Base-by-base conservation (phyloP, 2,888 invertebrate species). In the Spilosoma lubricipeda region DNA sequence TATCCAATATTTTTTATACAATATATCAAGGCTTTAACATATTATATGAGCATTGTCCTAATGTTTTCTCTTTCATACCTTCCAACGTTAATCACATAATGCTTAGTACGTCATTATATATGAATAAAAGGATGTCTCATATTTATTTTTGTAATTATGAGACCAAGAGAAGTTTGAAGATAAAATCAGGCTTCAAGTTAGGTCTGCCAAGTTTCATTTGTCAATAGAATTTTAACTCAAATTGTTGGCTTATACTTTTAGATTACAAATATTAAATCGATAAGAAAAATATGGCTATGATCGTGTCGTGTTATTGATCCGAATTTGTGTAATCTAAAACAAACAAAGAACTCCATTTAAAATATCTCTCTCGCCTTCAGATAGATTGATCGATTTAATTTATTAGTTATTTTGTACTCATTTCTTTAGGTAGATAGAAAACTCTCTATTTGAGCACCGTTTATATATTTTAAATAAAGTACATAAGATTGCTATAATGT, bases 11-110 rank as follows among this genome's bases (percentile, higher is more conserved):
- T 39, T 48, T 30, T 36, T 39, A 48, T 45, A 30, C 65, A 73
- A 69, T 56, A 69, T 64, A 52, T 65, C 64, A 73, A 64, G 64
- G 69, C 48, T 52, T 63, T 52, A 64, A 9, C 59, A 45, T 64
- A 67, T 67, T 48, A 33, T 33, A 67, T 48, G 48, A 67, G 48
- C 33, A 67, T 56, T 63, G 30, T 72, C 30, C 45, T 65, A 56
- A 33, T 67, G 48, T 48, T 67, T 48, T 67, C 67, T 48, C 23
- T 48, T 48, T 67, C 33, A 67, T 48, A 48, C 67, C 48, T 67
- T 67, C 23, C 30, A 45, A 30, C 23, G 48, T 27, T 67, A 67
- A 67, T 67, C 30, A 48, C 18, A 67, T 67, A 67, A 48, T 67
- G 48, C 33, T 33, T 67, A 23, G 23, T 48, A 33, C 45, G 48